Percentiles rank a stretch among this genome's conserved stretches.
phyloP scores from a whole-genome alignment of 2,797 vertebrate species.

The Schizothorax lantsangensis region DNA sequence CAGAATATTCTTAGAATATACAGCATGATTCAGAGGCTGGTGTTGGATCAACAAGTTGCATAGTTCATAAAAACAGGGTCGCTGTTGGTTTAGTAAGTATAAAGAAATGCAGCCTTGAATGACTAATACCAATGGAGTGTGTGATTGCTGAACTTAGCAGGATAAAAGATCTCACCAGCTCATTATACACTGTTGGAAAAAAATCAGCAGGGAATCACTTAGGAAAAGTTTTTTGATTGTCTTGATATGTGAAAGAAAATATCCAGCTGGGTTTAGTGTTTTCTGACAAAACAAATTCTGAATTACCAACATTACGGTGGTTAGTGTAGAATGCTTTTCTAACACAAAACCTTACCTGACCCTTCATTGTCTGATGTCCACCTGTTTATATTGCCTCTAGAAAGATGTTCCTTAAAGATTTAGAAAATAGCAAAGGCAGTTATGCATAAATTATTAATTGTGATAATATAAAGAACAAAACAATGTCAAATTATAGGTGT shows the following conservation, averaged over 20 bases:
- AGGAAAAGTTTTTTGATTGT: slow-evolving; percentile 6
- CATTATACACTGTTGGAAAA: slow-evolving; percentile 12
- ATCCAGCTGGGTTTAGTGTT: slow-evolving; percentile 11
- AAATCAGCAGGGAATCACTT: slow-evolving; percentile 39
- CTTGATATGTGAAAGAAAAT: slow-evolving; percentile 32
- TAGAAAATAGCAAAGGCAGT: background rate
- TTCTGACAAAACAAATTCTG: slow-evolving; percentile 21
- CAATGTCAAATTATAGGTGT: background rate
- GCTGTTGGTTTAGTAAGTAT: background rate
- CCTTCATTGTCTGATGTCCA: background rate
- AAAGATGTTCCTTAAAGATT: background rate
- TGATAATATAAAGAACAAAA: background rate
- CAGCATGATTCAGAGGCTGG: background rate
- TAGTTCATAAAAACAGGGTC: background rate
- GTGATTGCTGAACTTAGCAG: slow-evolving; percentile 15
- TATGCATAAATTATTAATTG: background rate
- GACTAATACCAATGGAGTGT: slow-evolving; percentile 17
- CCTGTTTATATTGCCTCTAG: background rate
- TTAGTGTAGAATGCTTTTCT: slow-evolving; percentile 8
- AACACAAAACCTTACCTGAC: background rate
- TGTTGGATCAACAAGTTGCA: background rate
- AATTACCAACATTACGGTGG: background rate
- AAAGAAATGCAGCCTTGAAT: slow-evolving; percentile 16
- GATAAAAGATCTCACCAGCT: slow-evolving; percentile 2
- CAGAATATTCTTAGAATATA: background rate